Base-by-base conservation (phyloP, 2,113 vertebrate species). In the Rhipidura dahli region DNA sequence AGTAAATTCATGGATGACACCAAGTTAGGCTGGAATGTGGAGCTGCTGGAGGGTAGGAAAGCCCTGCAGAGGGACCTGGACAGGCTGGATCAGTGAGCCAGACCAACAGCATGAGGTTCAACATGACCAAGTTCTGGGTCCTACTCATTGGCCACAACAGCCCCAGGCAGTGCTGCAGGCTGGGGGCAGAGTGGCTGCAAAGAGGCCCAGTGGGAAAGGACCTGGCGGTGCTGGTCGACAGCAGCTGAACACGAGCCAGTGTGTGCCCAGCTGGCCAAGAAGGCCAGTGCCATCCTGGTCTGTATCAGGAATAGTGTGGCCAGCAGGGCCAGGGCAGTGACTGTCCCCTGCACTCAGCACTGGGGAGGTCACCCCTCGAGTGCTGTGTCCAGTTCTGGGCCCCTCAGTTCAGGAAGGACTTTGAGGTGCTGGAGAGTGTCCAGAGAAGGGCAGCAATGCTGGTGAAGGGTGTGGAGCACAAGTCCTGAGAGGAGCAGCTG, bases 1-100 rank as follows among this genome's bases (percentile, higher is more conserved):
- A 60, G 27, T 60, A 53, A 60, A 60, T 45, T 15, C 0, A 1
- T 6, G 7, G 39, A 60, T 10, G 22, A 13, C 39, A 69, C 39
- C 54, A 77, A 45, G 54, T 45, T 68, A 7, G 7, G 10, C 13
- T 3, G 6, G 12, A 56, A 5, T 17, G 9, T 42, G 0, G 0
- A 31, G 40, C 60, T 86, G 16, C 6, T 50, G 26, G 37, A 68
- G 72, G 37, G 17, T 27, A 35, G 17, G 51, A 57, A 49, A 13
- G 21, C 11, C 26, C 71, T 68, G 53, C 11, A 12, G 37, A 59
- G 26, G 31, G 9, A 31, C 17, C 27, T 68, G 61, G 31, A 4
- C 44, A 86, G 44, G 37, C 27, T 86, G 45, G 53, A 37, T 26
- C 2, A 1, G 26, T 50, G 51, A 44, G 31, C 42, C 60, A 85